Conservation (phyloP, 1,140 invertebrate genomes). For the Steinernema feltiae region DNA sequence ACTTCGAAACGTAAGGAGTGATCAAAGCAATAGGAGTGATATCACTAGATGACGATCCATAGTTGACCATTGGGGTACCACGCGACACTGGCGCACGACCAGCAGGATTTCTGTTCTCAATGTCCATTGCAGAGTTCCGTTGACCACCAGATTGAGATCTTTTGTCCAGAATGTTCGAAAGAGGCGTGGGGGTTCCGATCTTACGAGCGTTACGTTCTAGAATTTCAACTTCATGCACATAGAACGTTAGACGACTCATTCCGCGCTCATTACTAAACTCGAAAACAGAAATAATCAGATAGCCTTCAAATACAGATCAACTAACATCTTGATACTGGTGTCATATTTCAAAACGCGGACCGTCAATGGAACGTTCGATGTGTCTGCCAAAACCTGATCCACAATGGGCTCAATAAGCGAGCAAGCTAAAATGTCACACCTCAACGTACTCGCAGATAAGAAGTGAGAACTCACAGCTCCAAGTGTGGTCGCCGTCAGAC, state of each 20-base stretch:
- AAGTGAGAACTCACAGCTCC: not conserved
- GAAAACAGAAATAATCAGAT: not conserved
- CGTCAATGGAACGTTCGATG: not conserved
- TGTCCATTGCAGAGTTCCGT: not conserved
- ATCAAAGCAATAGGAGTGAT: constrained; percentile 40
- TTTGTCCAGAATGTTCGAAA: not conserved
- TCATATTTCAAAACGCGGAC: not conserved
- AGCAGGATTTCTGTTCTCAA: not conserved
- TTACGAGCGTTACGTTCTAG: not conserved
- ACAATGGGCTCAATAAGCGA: not conserved
- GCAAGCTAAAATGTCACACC: not conserved
- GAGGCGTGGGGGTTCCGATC: not conserved
- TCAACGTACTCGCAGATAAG: not conserved
- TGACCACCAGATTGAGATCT: not conserved
- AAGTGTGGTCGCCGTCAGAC: not conserved
- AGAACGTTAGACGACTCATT: not conserved
- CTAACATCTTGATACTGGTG: not conserved
- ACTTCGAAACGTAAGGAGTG: constrained; percentile 48
- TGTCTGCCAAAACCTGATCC: not conserved
- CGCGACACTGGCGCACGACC: not conserved
- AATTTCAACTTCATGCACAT: not conserved
- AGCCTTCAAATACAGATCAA: not conserved
- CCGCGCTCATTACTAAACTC: not conserved
- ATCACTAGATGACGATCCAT: not conserved
- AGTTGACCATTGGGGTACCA: not conserved